Evolutionary conservation across 2,888 invertebrate species (phyloP).

Genomic region (Cheilosia impressa): DNA sequence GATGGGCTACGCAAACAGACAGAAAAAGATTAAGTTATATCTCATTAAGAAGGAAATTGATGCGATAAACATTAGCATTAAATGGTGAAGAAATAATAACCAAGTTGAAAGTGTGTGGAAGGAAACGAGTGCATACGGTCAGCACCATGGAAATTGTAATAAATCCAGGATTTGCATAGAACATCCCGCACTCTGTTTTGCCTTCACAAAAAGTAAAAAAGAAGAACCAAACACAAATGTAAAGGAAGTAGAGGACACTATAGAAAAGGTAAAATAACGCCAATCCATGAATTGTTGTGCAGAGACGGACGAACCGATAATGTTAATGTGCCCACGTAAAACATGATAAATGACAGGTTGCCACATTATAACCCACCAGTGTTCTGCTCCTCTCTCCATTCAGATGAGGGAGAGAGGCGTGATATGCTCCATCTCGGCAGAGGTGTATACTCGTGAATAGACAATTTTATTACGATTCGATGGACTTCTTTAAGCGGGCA

Average conservation of each 20-base stretch:
- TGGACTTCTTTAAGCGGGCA: slow-evolving; percentile 38
- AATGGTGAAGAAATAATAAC: slow-evolving; percentile 19
- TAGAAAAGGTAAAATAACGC: slow-evolving; percentile 25
- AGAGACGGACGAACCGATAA: slow-evolving; percentile 67
- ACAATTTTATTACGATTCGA: slow-evolving; percentile 69
- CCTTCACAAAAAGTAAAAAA: neutral
- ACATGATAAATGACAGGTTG: slow-evolving; percentile 77
- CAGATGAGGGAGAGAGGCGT: slow-evolving; percentile 14
- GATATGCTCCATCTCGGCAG: slow-evolving; percentile 12
- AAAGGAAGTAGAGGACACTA: slow-evolving; percentile 21
- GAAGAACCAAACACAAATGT: neutral
- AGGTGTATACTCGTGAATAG: slow-evolving; percentile 59
- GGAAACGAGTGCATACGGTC: neutral
- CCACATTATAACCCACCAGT: slow-evolving; percentile 70
- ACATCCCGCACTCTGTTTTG: neutral
- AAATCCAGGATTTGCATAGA: slow-evolving; percentile 52
- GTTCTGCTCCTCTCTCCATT: slow-evolving; percentile 27
- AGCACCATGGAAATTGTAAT: slow-evolving; percentile 29
- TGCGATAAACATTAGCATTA: slow-evolving; percentile 70
- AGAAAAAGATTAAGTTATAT: slow-evolving; percentile 51
- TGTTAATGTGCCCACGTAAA: slow-evolving; percentile 77
- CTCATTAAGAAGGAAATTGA: slow-evolving; percentile 73
- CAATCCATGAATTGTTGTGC: slow-evolving; percentile 52
- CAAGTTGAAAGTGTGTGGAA: slow-evolving; percentile 51
- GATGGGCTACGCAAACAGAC: neutral